Evolutionary conservation across 2,113 vertebrate species (phyloP), one percentile per base, ranked within the genome.

Genomic region (Coptodon bakossiorum): DNA sequence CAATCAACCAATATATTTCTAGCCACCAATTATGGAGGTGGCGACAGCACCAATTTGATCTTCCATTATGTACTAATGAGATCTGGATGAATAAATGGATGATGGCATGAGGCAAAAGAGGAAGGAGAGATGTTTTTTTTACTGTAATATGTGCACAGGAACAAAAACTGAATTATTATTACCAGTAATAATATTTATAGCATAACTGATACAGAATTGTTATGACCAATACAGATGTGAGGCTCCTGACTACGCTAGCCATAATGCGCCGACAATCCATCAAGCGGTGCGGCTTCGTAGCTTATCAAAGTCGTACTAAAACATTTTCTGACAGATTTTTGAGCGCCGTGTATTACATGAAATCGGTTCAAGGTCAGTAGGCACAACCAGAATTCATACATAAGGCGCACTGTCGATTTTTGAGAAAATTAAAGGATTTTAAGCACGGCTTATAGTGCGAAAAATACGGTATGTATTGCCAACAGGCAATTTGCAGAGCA

Each of bases 11-110:
- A 85, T 66, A 40, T 45, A 82, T 59, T 79, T 84, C 53, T 57
- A 81, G 84, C 82, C 31, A 83, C 27, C 83, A 89, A 90, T 92
- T 81, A 90, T 2, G 40, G 73, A 90, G 71, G 79, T 50, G 87
- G 81, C 61, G 31, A 84, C 82, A 40, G 80, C 80, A 27, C 56
- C 71, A 83, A 87, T 91, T 88, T 82, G 31, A 80, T 89, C 61
- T 86, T 54, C 81, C 57, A 88, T 82, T 66, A 92, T 80, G 43
- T 22, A n/a, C 83, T 86, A 83, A 88, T 88, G 90, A 90, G 86
- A 90, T 61, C 45, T 89, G 57, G 78, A 66, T 85, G 86, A 89
- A 84, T 82, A 87, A 80, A 85, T 78, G 81, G 50, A 84, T 80
- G 53, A 48, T 66, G 87, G 71, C 71, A 22, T 54, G 50, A 71